Evolutionary conservation across 2,113 vertebrate species (phyloP), one percentile per base, ranked within the genome.

Genomic region (Hemibagrus wyckioides): DNA sequence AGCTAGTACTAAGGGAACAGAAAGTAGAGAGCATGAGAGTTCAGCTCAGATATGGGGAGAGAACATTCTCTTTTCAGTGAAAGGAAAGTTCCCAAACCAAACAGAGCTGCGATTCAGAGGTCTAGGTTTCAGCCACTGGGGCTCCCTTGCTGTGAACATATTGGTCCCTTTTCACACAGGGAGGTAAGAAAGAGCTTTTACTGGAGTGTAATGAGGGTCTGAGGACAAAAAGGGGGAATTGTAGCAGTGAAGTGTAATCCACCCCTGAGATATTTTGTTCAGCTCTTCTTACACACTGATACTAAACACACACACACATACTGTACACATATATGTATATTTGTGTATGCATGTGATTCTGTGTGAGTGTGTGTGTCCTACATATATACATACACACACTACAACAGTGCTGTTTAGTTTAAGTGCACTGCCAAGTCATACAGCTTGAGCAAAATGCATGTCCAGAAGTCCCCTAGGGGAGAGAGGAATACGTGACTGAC

Each of bases 401-500:
- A 56, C 59, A 44, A 54, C 11, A 8, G 63, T 82, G 83, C 77
- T 85, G 52, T 77, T 82, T 52, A 57, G 81, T 86, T 71, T 81
- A 83, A 89, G 79, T 92, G 90, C 89, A 59, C 92, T 94, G 94
- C 95, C 93, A 94, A 95, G 90, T 92, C 90, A 91, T 92, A 94
- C 93, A 94, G 92, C 90, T 92, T 93, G 92, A 92, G 91, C 89
- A 94, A 90, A 93, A 89, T 83, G 92, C 92, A 94, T 92, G 93
- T 94, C 94, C 90, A 90, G 88, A 91, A 93, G 88, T 88, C 92
- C 91, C 93, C 90, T 76, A 77, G 85, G 89, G 90, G 92, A 92
- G 92, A 92, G 89, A 93, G 90, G 89, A 90, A 41, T 94, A 95
- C 94, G 94, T 95, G 95, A 95, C 93, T 91, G 90, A 91, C 90